Conservation (phyloP, 2,888 invertebrate species). For the Selenia dentaria region DNA sequence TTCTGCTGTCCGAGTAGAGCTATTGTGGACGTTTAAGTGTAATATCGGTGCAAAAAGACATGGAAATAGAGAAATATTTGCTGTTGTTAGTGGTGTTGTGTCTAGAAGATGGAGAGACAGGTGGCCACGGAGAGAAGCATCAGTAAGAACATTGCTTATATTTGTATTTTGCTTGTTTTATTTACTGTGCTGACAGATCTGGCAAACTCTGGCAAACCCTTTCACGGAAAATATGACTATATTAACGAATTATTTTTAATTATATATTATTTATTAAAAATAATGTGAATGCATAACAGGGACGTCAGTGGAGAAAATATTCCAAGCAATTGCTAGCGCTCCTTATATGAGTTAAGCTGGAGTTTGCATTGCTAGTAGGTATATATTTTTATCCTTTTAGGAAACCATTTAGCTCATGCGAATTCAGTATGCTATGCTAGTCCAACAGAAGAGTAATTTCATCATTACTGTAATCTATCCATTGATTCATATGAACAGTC, state of each 20-base stretch:
- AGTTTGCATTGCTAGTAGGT: too few relatives aligned
- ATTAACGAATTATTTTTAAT: too few relatives aligned
- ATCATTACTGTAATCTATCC: too few relatives aligned
- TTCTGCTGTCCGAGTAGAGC: conserved; percentile 42
- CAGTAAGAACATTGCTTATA: conserved; percentile 58
- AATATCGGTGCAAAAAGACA: conserved; percentile 32
- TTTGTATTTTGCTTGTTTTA: not conserved
- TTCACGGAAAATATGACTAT: not conserved
- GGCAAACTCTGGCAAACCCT: too few relatives aligned
- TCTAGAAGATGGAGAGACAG: conserved; percentile 61
- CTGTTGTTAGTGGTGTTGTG: conserved; percentile 60
- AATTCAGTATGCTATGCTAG: too few relatives aligned
- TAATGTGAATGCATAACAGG: not conserved
- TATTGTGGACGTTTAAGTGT: conserved; percentile 48
- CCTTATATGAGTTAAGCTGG: too few relatives aligned
- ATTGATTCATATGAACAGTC: too few relatives aligned
- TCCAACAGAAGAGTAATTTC: too few relatives aligned
- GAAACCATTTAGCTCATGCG: too few relatives aligned
- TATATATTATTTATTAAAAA: too few relatives aligned
- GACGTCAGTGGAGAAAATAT: not conserved
- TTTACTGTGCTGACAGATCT: not conserved
- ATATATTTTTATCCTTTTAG: too few relatives aligned
- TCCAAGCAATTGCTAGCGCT: not conserved
- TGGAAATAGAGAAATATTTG: conserved; percentile 65
- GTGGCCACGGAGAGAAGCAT: conserved; percentile 72